Percentiles rank a stretch among this genome's conserved stretches.
phyloP scores from a whole-genome alignment of 2,888 invertebrate species.

The Encarsia formosa region DNA sequence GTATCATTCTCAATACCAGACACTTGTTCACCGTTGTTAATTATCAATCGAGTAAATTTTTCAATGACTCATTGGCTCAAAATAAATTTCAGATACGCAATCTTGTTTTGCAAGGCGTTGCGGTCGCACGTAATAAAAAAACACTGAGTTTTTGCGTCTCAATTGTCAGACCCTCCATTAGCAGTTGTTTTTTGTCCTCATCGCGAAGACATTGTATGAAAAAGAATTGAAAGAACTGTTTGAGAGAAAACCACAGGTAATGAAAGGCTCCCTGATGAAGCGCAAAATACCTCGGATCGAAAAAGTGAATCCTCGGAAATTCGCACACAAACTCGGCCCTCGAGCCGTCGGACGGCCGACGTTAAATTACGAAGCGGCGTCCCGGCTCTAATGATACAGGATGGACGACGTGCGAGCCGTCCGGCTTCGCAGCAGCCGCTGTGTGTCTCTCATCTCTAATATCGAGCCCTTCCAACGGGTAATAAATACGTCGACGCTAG shows the following conservation, averaged over 20 bases:
- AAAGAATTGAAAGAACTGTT: neutral
- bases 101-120: too few relatives aligned
- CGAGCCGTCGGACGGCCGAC: neutral
- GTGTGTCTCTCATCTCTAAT: constrained; percentile 8
- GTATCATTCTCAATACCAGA: neutral
- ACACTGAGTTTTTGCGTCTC: too few relatives aligned
- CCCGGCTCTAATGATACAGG: constrained; percentile 26
- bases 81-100: too few relatives aligned
- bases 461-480: constrained; percentile 24
- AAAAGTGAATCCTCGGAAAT: neutral
- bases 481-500: constrained; percentile 45
- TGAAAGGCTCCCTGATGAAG: neutral
- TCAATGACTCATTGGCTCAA: neutral
- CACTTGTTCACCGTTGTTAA: neutral
- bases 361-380: constrained; percentile 19
- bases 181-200: neutral
- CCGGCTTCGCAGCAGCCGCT: neutral
- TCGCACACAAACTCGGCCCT: neutral
- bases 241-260: neutral
- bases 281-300: neutral
- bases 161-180: neutral
- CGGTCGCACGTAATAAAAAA: neutral
- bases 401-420: constrained; percentile 12
- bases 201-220: neutral
- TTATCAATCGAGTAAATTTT: neutral